Percentiles rank a stretch among this genome's conserved stretches.
Conservation (phyloP, 2,797 vertebrate species). For the Pagetopsis macropterus region DNA sequence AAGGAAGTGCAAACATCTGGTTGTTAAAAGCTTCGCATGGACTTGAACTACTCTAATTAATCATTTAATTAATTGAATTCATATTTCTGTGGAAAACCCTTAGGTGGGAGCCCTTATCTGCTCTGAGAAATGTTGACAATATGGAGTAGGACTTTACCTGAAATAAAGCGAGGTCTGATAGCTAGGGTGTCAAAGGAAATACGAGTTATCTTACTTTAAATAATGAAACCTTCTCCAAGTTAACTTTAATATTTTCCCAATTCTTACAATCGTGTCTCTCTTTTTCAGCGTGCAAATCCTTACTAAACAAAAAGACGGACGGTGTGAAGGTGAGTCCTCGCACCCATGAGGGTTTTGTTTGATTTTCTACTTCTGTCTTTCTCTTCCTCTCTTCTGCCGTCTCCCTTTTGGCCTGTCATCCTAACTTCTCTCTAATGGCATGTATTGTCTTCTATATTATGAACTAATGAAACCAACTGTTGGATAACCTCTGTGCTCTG, state of each 20-base stretch:
- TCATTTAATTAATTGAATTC: too few species aligned
- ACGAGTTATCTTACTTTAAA: too few species aligned
- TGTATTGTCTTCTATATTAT: slow-evolving; percentile 31
- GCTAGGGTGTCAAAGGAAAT: too few species aligned
- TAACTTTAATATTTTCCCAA: not conserved
- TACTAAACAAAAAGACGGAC: slow-evolving; percentile 99
- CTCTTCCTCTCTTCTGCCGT: slow-evolving; percentile 38
- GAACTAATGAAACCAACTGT: slow-evolving; percentile 7
- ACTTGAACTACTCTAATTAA: too few species aligned
- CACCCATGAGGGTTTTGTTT: slow-evolving; percentile 13
- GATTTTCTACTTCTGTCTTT: slow-evolving; percentile 11
- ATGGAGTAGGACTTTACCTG: too few species aligned
- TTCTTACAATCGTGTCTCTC: slow-evolving; percentile 30
- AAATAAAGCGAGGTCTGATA: too few species aligned
- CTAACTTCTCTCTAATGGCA: slow-evolving; percentile 28
- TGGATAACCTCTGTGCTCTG: slow-evolving; percentile 16
- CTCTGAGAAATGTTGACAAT: too few species aligned
- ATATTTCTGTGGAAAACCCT: too few species aligned
- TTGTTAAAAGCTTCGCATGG: too few species aligned
- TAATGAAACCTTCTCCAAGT: not conserved
- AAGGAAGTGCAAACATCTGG: too few species aligned
- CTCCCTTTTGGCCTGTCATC: slow-evolving; percentile 32
- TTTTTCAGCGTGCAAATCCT: slow-evolving; percentile 95
- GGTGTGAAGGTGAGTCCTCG: slow-evolving; percentile 93
- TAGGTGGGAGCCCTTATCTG: too few species aligned